These are phyloP conservation scores for Pseudonaja textilis DNA, from an alignment of 2,113 vertebrate species.

Conservation along the genomic window DNA sequence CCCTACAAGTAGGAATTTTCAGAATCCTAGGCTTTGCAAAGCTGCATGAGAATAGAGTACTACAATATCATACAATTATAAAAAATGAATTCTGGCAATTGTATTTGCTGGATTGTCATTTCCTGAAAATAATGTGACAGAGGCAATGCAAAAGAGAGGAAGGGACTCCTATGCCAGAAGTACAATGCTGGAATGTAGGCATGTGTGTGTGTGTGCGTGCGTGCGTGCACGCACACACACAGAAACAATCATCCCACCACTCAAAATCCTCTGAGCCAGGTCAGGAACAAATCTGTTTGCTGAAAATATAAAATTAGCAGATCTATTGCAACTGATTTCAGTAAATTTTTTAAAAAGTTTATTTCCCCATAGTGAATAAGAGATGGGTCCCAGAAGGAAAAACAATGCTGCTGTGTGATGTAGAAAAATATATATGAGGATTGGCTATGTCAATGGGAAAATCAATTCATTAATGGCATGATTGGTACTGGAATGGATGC, in stretches of 20 bases:
- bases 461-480: constrained; percentile 16
- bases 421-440: neutral
- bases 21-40: neutral
- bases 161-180: neutral
- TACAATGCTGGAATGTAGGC: neutral
- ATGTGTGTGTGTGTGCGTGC: too few relatives aligned
- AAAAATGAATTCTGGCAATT: neutral
- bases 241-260: neutral
- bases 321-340: neutral
- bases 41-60: neutral
- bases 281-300: neutral
- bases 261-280: neutral
- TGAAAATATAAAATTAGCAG: neutral
- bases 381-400: neutral
- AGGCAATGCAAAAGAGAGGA: neutral
- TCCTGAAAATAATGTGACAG: neutral
- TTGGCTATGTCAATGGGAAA: constrained; percentile 1
- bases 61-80: neutral
- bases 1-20: neutral
- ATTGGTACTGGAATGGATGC: constrained; percentile 1
- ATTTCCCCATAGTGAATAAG: neutral
- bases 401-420: neutral
- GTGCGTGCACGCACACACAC: neutral
- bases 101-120: neutral
- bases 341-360: neutral